These are phyloP conservation scores for Todiramphus saurophagus DNA, from an alignment of 2,113 vertebrate species.

Conservation along the genomic window DNA sequence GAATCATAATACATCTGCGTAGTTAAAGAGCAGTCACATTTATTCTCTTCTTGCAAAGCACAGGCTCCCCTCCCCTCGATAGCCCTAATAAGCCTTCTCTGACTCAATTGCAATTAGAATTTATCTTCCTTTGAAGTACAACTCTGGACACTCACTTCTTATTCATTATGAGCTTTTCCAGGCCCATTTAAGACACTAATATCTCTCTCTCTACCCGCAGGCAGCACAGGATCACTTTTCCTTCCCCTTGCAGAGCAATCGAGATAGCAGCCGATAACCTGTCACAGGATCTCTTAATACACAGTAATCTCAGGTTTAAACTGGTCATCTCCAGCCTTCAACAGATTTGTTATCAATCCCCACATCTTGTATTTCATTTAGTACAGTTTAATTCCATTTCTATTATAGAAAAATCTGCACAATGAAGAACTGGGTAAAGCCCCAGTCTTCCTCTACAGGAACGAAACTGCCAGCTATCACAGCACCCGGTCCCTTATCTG, in stretches of 20 bases:
- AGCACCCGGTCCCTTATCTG: background rate
- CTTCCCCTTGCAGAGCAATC: background rate
- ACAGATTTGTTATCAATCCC: background rate
- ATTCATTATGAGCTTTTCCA: conserved; percentile 64
- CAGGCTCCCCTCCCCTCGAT: background rate
- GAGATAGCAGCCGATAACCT: conserved; percentile 23
- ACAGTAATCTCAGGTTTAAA: background rate
- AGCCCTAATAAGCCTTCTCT: background rate
- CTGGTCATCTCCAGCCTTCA: background rate
- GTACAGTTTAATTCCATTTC: background rate
- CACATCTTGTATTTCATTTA: background rate
- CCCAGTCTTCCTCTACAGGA: background rate
- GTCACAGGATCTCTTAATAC: background rate
- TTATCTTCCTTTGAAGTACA: conserved; percentile 63
- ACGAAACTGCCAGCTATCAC: background rate
- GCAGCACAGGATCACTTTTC: conserved; percentile 29
- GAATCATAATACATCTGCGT: background rate
- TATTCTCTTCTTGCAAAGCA: background rate
- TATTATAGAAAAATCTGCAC: background rate
- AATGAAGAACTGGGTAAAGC: background rate
- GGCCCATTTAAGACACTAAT: conserved; percentile 35
- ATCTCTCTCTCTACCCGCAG: background rate
- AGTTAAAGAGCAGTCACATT: conserved; percentile 7
- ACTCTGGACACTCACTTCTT: conserved; percentile 44
- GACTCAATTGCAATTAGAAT: conserved; percentile 45